These are phyloP conservation scores for Porites evermanni DNA, from an alignment of 92 coral and sea anemone species.

Conservation along the genomic window DNA sequence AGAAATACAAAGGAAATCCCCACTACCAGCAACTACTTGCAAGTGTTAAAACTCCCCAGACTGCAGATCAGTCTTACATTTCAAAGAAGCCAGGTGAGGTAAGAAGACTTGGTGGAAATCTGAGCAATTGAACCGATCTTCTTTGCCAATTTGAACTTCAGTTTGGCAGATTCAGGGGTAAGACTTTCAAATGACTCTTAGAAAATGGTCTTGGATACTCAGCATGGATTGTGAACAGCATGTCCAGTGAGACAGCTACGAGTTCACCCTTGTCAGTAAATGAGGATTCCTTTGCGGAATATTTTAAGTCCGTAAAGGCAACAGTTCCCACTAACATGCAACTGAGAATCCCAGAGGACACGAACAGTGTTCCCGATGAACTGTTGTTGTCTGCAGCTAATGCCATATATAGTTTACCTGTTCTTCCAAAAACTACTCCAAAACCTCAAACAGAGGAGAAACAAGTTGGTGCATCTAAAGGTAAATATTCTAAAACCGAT, in stretches of 20 bases:
- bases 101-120: background rate
- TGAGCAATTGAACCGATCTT: background rate
- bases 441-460: too few relatives aligned
- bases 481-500: too few relatives aligned
- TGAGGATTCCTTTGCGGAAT: slow-evolving; percentile 37
- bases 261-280: slow-evolving; percentile 34
- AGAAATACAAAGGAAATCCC: too few relatives aligned
- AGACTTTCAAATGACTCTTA: slow-evolving; percentile 63
- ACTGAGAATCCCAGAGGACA: background rate
- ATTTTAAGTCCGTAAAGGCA: background rate
- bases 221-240: slow-evolving; percentile 33
- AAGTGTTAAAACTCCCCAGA: background rate
- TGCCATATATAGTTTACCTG: background rate
- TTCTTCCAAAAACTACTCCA: background rate
- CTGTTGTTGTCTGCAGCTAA: background rate
- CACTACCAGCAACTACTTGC: too few relatives aligned
- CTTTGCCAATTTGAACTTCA: slow-evolving; percentile 45
- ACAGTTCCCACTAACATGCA: background rate
- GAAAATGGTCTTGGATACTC: slow-evolving; percentile 45
- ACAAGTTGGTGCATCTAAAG: too few relatives aligned
- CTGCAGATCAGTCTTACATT: background rate
- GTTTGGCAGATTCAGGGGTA: slow-evolving; percentile 64
- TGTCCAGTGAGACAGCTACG: slow-evolving; percentile 21
- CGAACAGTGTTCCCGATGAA: background rate
- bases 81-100: background rate